Evolutionary conservation across 2,888 invertebrate genomes (phyloP).

Genomic region (Chymomyza caudatula): DNA sequence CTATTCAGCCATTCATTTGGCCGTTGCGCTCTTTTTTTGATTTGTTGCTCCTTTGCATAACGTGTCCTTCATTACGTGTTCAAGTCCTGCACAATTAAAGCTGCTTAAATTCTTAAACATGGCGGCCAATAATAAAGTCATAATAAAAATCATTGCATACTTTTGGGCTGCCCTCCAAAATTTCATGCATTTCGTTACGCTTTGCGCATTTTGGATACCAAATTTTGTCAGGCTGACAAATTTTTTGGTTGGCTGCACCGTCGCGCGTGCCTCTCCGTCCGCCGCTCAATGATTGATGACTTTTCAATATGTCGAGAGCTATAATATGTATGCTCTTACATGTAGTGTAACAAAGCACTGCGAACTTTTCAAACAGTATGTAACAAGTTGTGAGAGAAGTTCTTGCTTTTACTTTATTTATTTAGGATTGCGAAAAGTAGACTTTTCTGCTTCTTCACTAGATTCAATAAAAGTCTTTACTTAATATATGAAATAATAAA

Average conservation of each 20-base stretch:
- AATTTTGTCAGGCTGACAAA: conserved; percentile 48
- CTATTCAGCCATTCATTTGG: conserved; percentile 64
- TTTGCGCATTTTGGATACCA: not conserved
- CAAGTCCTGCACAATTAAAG: conserved; percentile 31
- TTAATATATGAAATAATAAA: too few species aligned
- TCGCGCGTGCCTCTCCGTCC: conserved; percentile 1
- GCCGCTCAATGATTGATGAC: conserved; percentile 60
- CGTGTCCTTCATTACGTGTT: conserved; percentile 24
- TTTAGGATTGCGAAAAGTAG: too few species aligned
- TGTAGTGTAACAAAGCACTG: not conserved
- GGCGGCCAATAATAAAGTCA: not conserved
- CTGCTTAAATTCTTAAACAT: conserved; percentile 11
- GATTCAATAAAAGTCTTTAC: too few species aligned
- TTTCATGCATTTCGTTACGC: conserved; percentile 2
- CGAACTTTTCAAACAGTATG: not conserved
- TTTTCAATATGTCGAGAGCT: conserved; percentile 54
- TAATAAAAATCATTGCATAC: conserved; percentile 1
- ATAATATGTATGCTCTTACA: not conserved
- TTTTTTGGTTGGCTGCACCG: conserved; percentile 58
- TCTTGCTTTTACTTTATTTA: too few species aligned
- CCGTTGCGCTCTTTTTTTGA: conserved; percentile 13
- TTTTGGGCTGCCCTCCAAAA: not conserved
- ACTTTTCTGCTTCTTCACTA: too few species aligned
- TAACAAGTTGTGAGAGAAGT: not conserved
- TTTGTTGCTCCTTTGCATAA: conserved; percentile 15